Evolutionary conservation across 2,113 vertebrate species (phyloP).

Genomic region (Xenopus borealis): DNA sequence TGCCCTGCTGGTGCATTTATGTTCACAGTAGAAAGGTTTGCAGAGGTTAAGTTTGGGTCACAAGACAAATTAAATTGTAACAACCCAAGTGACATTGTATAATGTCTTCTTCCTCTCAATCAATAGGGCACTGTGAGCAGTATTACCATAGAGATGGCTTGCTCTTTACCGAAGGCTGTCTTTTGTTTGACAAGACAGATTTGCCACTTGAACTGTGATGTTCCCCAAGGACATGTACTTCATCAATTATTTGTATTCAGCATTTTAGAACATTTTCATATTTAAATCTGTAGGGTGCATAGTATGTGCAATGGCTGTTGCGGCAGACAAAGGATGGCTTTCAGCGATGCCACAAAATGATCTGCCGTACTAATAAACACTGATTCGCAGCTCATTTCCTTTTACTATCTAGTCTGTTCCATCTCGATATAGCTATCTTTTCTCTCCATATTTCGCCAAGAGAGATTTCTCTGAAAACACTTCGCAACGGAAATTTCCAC

Average conservation of each 20-base stretch:
- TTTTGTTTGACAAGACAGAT: slow-evolving; percentile 75
- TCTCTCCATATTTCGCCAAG: no score
- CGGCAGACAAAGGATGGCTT: neutral
- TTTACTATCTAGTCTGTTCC: no score
- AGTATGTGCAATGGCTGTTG: slow-evolving; percentile 20
- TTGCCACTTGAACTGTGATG: slow-evolving; percentile 73
- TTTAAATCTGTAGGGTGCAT: slow-evolving; percentile 49
- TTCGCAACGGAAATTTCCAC: no score
- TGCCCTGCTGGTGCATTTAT: slow-evolving; percentile 55
- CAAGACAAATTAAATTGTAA: slow-evolving; percentile 79
- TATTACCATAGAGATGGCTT: slow-evolving; percentile 80
- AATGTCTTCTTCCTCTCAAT: slow-evolving; percentile 79
- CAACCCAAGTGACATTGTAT: slow-evolving; percentile 76
- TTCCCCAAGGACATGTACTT: slow-evolving; percentile 72
- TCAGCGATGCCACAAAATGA: neutral
- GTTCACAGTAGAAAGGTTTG: slow-evolving; percentile 69
- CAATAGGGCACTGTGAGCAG: slow-evolving; percentile 76
- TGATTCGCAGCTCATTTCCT: no score
- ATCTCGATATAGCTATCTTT: no score
- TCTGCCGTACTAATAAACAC: slow-evolving; percentile 16
- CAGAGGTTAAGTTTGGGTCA: slow-evolving; percentile 78
- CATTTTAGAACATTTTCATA: slow-evolving; percentile 69
- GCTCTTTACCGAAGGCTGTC: slow-evolving; percentile 68
- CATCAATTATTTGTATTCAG: slow-evolving; percentile 75
- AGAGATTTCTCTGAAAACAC: no score